Conservation (phyloP, 2,888 invertebrate species). For the Phanerotoma sp. region DNA sequence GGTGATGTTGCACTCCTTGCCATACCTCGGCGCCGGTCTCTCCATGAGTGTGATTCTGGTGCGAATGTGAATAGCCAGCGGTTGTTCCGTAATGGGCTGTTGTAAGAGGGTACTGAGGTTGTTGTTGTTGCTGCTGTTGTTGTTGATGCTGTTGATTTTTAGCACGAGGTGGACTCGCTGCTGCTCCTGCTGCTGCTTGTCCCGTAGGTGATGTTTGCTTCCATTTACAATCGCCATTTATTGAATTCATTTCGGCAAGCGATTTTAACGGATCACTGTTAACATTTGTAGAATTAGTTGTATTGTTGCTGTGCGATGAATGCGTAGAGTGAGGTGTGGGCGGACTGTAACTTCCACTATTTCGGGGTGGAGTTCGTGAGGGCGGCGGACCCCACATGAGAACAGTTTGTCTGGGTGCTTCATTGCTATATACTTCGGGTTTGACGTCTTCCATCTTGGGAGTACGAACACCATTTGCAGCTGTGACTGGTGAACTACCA, state of each 20-base stretch:
- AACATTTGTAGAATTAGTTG: slow-evolving; percentile 27
- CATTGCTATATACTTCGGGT: slow-evolving; percentile 58
- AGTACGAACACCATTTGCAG: slow-evolving; percentile 61
- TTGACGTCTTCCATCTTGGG: slow-evolving; percentile 67
- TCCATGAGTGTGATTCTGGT: slow-evolving; percentile 55
- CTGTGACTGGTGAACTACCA: slow-evolving; percentile 66
- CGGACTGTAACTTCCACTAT: slow-evolving; percentile 54
- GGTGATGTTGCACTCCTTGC: slow-evolving; percentile 60
- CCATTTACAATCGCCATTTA: slow-evolving; percentile 60
- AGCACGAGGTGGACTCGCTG: slow-evolving; percentile 54
- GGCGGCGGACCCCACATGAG: slow-evolving; percentile 81
- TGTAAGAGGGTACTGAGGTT: slow-evolving; percentile 49
- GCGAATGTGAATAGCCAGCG: slow-evolving; percentile 49
- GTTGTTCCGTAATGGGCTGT: slow-evolving; percentile 48
- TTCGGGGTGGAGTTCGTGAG: slow-evolving; percentile 51
- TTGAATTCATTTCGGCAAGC: slow-evolving; percentile 59
- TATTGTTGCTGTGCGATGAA: slow-evolving; percentile 47
- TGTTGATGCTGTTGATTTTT: slow-evolving; percentile 46
- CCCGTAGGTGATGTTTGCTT: slow-evolving; percentile 52
- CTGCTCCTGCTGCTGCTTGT: slow-evolving; percentile 37
- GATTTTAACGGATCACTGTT: slow-evolving; percentile 58
- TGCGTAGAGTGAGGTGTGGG: slow-evolving; percentile 52
- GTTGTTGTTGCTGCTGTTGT: slow-evolving; percentile 50
- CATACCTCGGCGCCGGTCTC: slow-evolving; percentile 66
- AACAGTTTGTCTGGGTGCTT: slow-evolving; percentile 82